These are phyloP conservation scores for Lanistes nyassanus DNA, from an alignment of 1,140 invertebrate species.

Conservation along the genomic window DNA sequence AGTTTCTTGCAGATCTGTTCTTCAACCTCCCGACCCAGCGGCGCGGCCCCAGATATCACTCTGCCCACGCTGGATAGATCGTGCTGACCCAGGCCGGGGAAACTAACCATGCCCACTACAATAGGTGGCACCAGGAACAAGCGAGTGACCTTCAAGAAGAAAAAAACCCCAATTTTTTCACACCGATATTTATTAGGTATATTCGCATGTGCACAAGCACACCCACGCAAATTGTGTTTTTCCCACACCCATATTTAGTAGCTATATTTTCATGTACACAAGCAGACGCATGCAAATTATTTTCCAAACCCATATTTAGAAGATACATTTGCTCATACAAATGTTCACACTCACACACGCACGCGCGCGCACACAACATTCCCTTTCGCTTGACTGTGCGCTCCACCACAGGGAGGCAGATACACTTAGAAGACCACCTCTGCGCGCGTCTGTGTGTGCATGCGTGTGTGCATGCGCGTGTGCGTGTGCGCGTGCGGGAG, in stretches of 20 bases:
- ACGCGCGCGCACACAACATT: not conserved
- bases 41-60: slow-evolving; percentile 21
- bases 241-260: not conserved
- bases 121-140: slow-evolving; percentile 31
- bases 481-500: no score
- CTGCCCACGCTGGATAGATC: slow-evolving; percentile 17
- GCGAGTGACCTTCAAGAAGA: slow-evolving; percentile 1
- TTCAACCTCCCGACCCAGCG: slow-evolving; percentile 19
- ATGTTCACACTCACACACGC: not conserved
- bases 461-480: no score
- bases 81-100: not conserved
- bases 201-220: not conserved
- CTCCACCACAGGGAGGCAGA: not conserved
- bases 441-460: not conserved
- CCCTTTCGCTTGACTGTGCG: no score
- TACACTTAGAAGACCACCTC: not conserved
- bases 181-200: not conserved
- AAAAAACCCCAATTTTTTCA: not conserved
- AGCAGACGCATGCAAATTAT: not conserved
- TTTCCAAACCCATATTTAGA: not conserved
- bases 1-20: slow-evolving; percentile 19
- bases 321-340: not conserved
- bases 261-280: not conserved
- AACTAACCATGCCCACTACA: slow-evolving; percentile 19
- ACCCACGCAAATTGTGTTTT: not conserved